Evolutionary conservation across 1,140 invertebrate genomes (phyloP), one percentile per base, ranked within the genome.

Genomic region (Zelostemma sp.): DNA sequence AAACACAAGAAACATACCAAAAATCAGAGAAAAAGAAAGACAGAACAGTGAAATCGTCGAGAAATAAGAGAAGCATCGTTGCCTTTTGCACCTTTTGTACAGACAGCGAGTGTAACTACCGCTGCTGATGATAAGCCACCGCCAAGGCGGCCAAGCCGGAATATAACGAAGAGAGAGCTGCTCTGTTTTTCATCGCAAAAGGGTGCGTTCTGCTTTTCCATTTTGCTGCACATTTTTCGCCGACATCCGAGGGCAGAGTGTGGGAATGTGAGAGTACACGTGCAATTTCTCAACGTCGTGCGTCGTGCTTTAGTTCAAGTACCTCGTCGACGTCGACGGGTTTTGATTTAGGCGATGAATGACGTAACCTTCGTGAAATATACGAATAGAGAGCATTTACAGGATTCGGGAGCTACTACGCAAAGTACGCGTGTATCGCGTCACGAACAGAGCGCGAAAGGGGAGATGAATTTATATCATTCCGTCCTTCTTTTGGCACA

Each of bases 391-490:
- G 38, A 12, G 12, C 31, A 47, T 53, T 48, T 2, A 38, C 38
- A 21, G 48, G 45, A 68, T 68, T 59, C 49, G 17, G 43, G 49
- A 63, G 43, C 21, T 8, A 48, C 16, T 55, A 38, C 47, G 48
- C 61, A 51, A 53, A 62, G 49, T 62, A 54, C 66, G 61, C 59
- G 59, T 62, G 66, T 62, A 68, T 54, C 55, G 60, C 43, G 54
- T 62, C 51, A 68, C 49, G 38, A 59, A n/a, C n/a, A 46, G 40
- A 63, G 50, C 62, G 46, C 51, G 45, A n/a, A 45, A 1, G 16
- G 12, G 50, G 11, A 16, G 48, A 58, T 62, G 35, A 53, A 63
- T 68, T 58, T 48, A 49, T 55, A 35, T 55, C 58, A 35, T 17
- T 21, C 46, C 16, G 48, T 63, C 59, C 58, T 50, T 40, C 62